Percentiles rank a stretch among this genome's conserved stretches.
Evolutionary conservation across 2,113 vertebrate species (phyloP).

Genomic region (Machaerirhynchus nigripectus): DNA sequence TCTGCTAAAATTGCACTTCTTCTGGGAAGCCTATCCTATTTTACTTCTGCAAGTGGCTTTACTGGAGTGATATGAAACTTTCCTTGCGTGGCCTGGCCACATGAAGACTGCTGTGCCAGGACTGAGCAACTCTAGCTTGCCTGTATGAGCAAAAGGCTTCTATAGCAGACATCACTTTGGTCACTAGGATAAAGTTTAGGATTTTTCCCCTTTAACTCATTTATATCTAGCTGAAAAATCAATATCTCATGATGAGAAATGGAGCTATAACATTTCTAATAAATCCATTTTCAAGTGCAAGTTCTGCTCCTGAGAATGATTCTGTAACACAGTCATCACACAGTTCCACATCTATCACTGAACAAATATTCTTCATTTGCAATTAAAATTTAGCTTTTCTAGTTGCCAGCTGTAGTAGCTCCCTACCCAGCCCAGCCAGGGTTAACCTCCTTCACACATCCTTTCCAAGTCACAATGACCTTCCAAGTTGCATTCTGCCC

Average conservation of each 20-base stretch:
- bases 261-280: slow-evolving; percentile 41
- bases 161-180: not conserved
- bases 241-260: slow-evolving; percentile 45
- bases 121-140: not conserved
- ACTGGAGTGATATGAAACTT: not conserved
- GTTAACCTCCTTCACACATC: not conserved
- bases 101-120: not conserved
- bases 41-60: not conserved
- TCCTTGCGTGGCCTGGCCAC: not conserved
- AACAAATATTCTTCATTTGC: not conserved
- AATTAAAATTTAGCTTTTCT: slow-evolving; percentile 7
- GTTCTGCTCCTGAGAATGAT: not conserved
- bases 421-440: not conserved
- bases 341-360: not conserved
- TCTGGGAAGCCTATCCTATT: not conserved
- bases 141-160: not conserved
- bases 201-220: not conserved
- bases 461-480: not conserved
- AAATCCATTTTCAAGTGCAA: slow-evolving; percentile 27
- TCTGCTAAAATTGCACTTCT: slow-evolving; percentile 59
- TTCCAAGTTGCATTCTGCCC: not conserved
- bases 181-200: not conserved
- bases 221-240: slow-evolving; percentile 38
- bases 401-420: not conserved
- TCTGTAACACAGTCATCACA: not conserved